Percentiles rank a stretch among this genome's conserved stretches.
These are phyloP conservation scores for Neodiprion virginianus DNA, from an alignment of 1,140 invertebrate genomes.

Conservation along the genomic window DNA sequence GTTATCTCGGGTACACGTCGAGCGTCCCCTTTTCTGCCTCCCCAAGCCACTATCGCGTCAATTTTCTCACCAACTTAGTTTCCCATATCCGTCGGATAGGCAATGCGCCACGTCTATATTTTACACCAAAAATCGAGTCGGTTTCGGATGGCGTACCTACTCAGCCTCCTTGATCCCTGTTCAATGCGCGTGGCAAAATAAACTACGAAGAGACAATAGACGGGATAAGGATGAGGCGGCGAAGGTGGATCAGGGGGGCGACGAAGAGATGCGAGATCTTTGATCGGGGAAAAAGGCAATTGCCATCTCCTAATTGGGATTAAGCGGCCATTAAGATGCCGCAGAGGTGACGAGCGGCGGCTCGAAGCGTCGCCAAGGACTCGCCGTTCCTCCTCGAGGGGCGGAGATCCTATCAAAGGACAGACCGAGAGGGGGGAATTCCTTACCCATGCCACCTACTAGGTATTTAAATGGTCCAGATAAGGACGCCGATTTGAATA, in stretches of 20 bases:
- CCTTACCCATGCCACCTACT: background rate
- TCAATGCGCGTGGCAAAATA: too few species aligned
- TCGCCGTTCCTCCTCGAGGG: too few species aligned
- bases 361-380: too few species aligned
- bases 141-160: too few species aligned
- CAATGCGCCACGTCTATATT: too few species aligned
- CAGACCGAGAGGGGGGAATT: background rate
- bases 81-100: background rate
- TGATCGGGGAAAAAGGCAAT: background rate
- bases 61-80: background rate
- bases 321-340: conserved; percentile 8
- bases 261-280: background rate
- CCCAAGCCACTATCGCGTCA: background rate
- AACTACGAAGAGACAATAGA: too few species aligned
- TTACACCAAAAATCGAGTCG: too few species aligned
- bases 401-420: too few species aligned
- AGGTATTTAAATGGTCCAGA: conserved; percentile 13
- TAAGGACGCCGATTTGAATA: conserved; percentile 14
- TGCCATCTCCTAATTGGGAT: conserved; percentile 8
- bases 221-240: too few species aligned
- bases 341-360: background rate
- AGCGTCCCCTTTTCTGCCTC: background rate
- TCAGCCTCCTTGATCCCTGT: too few species aligned
- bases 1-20: conserved; percentile 2
- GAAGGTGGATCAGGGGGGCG: background rate